A percentile compares a stretch with the other conserved stretches of the same genome.
These are phyloP conservation scores for Brachymystax lenok DNA, from an alignment of 2,797 vertebrate genomes.

Conservation along the genomic window DNA sequence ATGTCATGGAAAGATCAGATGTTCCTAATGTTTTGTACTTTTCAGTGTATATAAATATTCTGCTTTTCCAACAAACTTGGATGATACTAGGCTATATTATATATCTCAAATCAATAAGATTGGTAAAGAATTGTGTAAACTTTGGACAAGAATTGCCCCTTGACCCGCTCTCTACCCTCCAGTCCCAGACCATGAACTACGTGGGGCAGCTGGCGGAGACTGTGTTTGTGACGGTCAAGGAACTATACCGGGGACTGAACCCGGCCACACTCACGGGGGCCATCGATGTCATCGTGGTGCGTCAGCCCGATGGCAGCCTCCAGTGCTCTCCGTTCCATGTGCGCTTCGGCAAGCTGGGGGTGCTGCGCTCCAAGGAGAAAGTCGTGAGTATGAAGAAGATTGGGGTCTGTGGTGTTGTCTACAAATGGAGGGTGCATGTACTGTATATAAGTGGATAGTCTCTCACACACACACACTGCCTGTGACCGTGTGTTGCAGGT, in stretches of 20 bases:
- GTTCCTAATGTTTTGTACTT: no score
- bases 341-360: constrained; percentile 93
- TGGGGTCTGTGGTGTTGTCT: not conserved
- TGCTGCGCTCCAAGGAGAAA: constrained; percentile 92
- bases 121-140: not conserved
- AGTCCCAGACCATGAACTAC: constrained; percentile 92
- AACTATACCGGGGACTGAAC: constrained; percentile 90
- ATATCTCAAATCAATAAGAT: not conserved
- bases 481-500: constrained; percentile 74
- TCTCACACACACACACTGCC: not conserved
- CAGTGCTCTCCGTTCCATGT: constrained; percentile 94
- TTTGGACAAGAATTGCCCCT: not conserved
- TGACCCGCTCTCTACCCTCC: constrained; percentile 10
- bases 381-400: constrained; percentile 78
- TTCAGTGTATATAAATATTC: no score
- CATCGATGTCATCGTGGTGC: constrained; percentile 92
- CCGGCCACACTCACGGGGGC: constrained; percentile 89
- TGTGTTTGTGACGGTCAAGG: constrained; percentile 88
- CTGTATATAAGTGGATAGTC: no score
- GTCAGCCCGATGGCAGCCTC: constrained; percentile 87
- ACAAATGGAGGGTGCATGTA: not conserved
- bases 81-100: not conserved
- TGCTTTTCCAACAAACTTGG: not conserved
- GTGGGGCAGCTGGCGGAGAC: constrained; percentile 92
- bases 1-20: no score